phyloP scores from a whole-genome alignment of 2,888 invertebrate genomes.

The Apomyelois bistriatella region DNA sequence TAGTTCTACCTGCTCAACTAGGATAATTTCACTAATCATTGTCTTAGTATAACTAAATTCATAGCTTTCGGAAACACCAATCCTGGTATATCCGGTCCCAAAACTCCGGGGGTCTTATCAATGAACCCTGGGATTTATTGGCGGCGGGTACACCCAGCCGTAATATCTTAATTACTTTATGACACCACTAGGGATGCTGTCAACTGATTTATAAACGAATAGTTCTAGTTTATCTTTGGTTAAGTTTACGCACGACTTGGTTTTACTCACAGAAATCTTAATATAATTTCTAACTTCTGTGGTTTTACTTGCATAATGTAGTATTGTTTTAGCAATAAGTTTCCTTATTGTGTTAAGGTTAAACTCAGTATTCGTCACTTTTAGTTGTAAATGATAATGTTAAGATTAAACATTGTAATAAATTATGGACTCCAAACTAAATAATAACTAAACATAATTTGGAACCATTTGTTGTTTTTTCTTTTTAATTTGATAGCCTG shows the following conservation, averaged over 20 bases:
- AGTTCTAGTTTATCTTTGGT: conserved; percentile 2
- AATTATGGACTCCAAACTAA: no score
- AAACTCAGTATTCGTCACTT: no score
- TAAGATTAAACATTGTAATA: no score
- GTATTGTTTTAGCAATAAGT: no score
- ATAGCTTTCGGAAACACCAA: conserved; percentile 45
- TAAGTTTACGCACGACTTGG: not conserved
- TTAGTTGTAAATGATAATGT: no score
- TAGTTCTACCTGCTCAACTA: not conserved
- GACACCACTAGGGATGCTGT: conserved; percentile 25
- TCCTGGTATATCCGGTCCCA: conserved; percentile 42
- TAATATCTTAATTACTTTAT: conserved; percentile 60
- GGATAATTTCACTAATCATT: conserved; percentile 24
- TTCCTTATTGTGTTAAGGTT: no score
- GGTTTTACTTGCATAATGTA: no score
- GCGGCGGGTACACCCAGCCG: conserved; percentile 30
- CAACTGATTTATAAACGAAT: conserved; percentile 12
- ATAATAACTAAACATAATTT: no score
- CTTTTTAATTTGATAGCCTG: no score
- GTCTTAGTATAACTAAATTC: conserved; percentile 14
- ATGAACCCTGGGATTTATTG: conserved; percentile 38
- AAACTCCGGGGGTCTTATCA: conserved; percentile 38
- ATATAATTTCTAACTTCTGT: no score
- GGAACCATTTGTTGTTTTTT: no score
- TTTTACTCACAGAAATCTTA: not conserved